These are phyloP conservation scores for Nylanderia fulva DNA, from an alignment of 1,140 invertebrate genomes.

Conservation along the genomic window DNA sequence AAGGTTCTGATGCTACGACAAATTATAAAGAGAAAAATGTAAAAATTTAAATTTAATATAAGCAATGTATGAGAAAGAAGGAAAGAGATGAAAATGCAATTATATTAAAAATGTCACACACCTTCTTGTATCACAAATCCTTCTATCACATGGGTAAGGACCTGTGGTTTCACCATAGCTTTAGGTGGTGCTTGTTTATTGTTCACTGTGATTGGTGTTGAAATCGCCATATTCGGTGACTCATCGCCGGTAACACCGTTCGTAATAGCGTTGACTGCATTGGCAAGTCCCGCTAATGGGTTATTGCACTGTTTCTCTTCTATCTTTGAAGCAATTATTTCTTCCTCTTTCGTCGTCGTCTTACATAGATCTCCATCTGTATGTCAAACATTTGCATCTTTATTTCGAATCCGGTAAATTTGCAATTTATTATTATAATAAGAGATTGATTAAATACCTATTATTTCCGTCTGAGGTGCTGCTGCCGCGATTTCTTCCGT, in stretches of 20 bases:
- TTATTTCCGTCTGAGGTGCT: slow-evolving; percentile 51
- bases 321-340: slow-evolving; percentile 59
- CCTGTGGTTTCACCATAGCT: slow-evolving; percentile 98
- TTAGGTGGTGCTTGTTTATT: slow-evolving; percentile 92
- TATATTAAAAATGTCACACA: slow-evolving; percentile 64
- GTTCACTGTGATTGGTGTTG: slow-evolving; percentile 77
- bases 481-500: slow-evolving; percentile 42
- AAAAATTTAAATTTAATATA: not conserved
- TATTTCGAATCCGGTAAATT: not conserved
- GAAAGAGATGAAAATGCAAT: not conserved
- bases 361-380: slow-evolving; percentile 77
- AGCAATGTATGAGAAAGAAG: not conserved
- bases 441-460: slow-evolving; percentile 58
- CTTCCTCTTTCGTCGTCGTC: slow-evolving; percentile 71
- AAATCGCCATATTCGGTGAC: slow-evolving; percentile 66
- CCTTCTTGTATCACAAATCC: slow-evolving; percentile 98
- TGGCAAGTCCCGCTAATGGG: slow-evolving; percentile 82
- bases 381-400: slow-evolving; percentile 14
- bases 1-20: slow-evolving; percentile 91
- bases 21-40: slow-evolving; percentile 6
- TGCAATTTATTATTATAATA: slow-evolving; percentile 31
- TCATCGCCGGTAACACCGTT: slow-evolving; percentile 81
- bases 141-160: slow-evolving; percentile 98
- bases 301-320: slow-evolving; percentile 82
- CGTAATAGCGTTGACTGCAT: slow-evolving; percentile 83